Evolutionary conservation across 2,113 vertebrate species (phyloP).

Genomic region (Xenopus tropicalis): DNA sequence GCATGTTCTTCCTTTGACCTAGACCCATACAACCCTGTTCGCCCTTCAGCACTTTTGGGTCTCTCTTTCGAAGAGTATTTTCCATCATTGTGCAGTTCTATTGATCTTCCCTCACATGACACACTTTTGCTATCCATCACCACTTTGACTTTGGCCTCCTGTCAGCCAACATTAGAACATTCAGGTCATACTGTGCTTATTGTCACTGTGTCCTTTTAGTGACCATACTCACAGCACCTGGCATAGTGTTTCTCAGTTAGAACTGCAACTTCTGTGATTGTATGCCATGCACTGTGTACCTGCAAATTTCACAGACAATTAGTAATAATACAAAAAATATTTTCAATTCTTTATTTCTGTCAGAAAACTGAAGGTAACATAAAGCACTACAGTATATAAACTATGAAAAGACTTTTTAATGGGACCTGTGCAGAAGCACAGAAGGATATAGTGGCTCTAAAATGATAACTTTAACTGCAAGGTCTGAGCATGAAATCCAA

Average conservation of each 20-base stretch:
- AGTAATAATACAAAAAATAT: no score
- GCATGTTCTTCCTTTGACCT: slow-evolving; percentile 18
- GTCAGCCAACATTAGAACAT: slow-evolving; percentile 33
- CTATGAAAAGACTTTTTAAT: no score
- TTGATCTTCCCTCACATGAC: slow-evolving; percentile 43
- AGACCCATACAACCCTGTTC: slow-evolving; percentile 22
- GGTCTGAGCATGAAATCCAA: no score
- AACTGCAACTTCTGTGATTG: neutral
- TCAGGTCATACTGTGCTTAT: slow-evolving; percentile 24
- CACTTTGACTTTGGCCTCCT: slow-evolving; percentile 36
- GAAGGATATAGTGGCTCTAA: no score
- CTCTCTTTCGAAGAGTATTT: slow-evolving; percentile 4
- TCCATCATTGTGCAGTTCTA: slow-evolving; percentile 38
- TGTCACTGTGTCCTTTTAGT: slow-evolving; percentile 32
- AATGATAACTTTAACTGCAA: no score
- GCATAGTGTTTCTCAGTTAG: neutral
- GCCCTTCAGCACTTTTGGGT: slow-evolving; percentile 21
- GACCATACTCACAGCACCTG: neutral
- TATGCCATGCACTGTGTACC: neutral
- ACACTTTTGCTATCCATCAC: slow-evolving; percentile 33
- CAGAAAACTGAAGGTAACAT: no score
- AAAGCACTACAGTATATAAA: no score
- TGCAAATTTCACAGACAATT: no score
- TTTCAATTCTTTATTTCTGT: no score
- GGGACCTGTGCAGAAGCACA: no score